These are phyloP conservation scores for Heteromormyrus szaboi DNA, from an alignment of 2,797 vertebrate genomes.

Conservation along the genomic window DNA sequence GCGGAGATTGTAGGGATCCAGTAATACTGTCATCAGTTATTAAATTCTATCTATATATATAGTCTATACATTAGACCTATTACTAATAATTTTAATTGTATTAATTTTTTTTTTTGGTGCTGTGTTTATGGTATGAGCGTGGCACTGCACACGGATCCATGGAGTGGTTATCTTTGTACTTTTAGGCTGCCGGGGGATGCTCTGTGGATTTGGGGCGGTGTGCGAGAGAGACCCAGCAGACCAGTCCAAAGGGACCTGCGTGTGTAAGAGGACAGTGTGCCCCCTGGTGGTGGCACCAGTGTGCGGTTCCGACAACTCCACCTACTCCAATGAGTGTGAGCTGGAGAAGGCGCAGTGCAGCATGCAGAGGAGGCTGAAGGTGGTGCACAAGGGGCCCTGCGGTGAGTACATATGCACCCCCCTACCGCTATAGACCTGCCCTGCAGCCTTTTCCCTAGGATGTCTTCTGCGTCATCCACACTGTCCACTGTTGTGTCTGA, in stretches of 20 bases:
- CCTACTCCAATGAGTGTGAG: conserved; percentile 94
- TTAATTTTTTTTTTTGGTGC: neutral
- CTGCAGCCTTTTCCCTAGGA: neutral
- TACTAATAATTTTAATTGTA: neutral
- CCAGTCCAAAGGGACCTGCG: conserved; percentile 70
- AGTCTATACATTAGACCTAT: neutral
- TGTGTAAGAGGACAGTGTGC: conserved; percentile 77
- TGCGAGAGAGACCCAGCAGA: conserved; percentile 70
- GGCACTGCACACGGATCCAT: neutral
- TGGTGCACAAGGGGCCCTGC: conserved; percentile 82
- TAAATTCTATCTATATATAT: neutral
- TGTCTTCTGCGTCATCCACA: neutral
- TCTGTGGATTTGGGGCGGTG: conserved; percentile 86
- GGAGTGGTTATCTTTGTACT: conserved; percentile 15
- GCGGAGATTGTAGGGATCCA: neutral
- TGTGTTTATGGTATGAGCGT: neutral
- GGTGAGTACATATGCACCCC: conserved; percentile 65
- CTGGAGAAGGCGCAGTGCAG: conserved; percentile 87
- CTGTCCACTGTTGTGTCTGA: neutral
- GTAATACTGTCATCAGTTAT: neutral
- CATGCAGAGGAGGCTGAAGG: conserved; percentile 85
- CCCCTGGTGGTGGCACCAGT: conserved; percentile 83
- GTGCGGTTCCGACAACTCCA: conserved; percentile 89
- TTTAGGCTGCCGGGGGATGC: conserved; percentile 80
- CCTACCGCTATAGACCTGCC: neutral